Evolutionary conservation across 2,888 invertebrate species (phyloP), one percentile per base, ranked within the genome.

Genomic region (Nysson spinosus): DNA sequence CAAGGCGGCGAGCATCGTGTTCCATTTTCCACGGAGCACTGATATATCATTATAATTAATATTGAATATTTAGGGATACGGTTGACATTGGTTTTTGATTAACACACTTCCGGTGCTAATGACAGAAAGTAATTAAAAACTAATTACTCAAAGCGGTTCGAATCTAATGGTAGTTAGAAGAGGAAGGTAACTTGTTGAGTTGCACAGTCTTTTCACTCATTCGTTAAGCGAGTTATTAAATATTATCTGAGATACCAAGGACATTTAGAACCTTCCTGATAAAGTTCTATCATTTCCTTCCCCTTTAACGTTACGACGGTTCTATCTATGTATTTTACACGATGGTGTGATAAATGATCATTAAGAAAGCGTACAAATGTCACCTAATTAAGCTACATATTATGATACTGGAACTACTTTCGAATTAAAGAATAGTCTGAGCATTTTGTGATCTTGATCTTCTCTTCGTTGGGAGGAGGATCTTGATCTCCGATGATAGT

Each of bases 181-280:
- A 43, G 65, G 63, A 63, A 66, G 63, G 63, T 63, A 56, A 66
- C 56, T 62, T 66, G 35, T 47, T 35, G 43, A 44, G n/a, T n/a
- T 47, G 50, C 46, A 47, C 64, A 64, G 64, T 64, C 64, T 62
- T 64, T 40, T 44, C 40, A 19, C 26, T 51, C 32, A 16, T 42
- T 42, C 11, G 6, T 65, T 62, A 65, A 55, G 55, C 24, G 24
- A 30, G 11, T 1, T 30, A 34, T 34, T 14, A 14, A 34, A 5
- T 34, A 2, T 24, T 20, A 50, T 40, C 39, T 44, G 54, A 35
- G 39, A 54, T 50, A 61, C 39, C 9, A 7, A 2, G 9, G 6
- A 24, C 24, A 9, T 1, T 24, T 9, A 24, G 24, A 24, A 24
- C 24, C 24, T 7, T 24, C 24, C 1, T 39, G 19, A 19, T 39